Percentiles rank a stretch among this genome's conserved stretches.
Evolutionary conservation across 2,888 invertebrate genomes (phyloP).

Genomic region (Drosophila seclusa): DNA sequence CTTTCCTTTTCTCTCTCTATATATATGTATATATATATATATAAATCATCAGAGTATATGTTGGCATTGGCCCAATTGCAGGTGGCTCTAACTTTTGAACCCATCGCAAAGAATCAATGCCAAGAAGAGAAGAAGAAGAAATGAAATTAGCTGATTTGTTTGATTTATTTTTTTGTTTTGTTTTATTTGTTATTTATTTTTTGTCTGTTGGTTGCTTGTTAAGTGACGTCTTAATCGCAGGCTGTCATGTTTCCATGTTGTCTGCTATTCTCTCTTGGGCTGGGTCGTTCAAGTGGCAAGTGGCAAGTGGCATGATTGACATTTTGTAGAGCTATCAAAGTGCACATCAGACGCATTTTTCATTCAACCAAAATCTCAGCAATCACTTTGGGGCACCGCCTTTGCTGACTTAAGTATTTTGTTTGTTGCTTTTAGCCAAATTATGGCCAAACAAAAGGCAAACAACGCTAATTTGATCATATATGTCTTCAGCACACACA

Average conservation of each 20-base stretch:
- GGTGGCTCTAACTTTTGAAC: constrained; percentile 66
- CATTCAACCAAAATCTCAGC: constrained; percentile 14
- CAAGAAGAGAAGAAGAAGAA: constrained; percentile 18
- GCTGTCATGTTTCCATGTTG: constrained; percentile 63
- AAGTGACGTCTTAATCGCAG: constrained; percentile 61
- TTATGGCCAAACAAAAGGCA: constrained; percentile 58
- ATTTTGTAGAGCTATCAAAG: constrained; percentile 29
- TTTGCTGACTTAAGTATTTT: constrained; percentile 3
- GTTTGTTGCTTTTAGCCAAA: constrained; percentile 59
- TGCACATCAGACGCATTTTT: constrained; percentile 28
- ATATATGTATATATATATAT: neutral
- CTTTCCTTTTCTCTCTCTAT: constrained; percentile 8
- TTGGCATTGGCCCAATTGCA: constrained; percentile 78
- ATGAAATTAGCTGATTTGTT: constrained; percentile 27
- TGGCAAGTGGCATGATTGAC: constrained; percentile 47
- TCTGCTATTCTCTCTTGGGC: constrained; percentile 16
- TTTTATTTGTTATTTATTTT: neutral
- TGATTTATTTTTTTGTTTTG: constrained; percentile 50
- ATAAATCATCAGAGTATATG: neutral
- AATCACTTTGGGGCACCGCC: neutral
- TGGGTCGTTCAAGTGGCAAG: constrained; percentile 44
- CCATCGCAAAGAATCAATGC: constrained; percentile 28
- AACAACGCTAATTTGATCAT: constrained; percentile 69
- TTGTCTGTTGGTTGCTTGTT: constrained; percentile 10
- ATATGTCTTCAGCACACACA: constrained; percentile 45